These are phyloP conservation scores for Hormiphora californensis DNA, from an alignment of 37 sponge, comb jelly and placozoan genomes.

Conservation along the genomic window DNA sequence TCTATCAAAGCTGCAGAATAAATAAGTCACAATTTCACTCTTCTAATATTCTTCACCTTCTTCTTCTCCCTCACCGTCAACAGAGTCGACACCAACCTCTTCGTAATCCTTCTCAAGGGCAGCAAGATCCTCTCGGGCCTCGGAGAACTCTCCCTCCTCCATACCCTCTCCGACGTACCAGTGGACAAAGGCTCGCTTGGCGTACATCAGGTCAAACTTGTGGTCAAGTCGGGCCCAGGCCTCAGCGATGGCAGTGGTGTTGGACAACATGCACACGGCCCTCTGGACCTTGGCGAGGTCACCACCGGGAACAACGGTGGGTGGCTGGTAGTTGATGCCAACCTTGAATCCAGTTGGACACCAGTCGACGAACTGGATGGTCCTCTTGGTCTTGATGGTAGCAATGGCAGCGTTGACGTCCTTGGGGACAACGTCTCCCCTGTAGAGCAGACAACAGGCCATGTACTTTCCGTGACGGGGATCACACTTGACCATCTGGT, in stretches of 20 bases:
- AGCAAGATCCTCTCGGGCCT: conserved; percentile 89
- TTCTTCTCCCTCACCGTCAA: conserved; percentile 61
- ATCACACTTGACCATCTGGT: conserved; percentile 99
- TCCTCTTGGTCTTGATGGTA: conserved; percentile 94
- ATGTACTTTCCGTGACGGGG: conserved; percentile 99
- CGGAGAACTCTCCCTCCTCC: conserved; percentile 98
- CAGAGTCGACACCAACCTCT: conserved; percentile 62
- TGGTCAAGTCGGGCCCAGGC: conserved; percentile 97
- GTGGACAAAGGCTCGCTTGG: conserved; percentile 98
- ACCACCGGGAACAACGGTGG: conserved; percentile 84
- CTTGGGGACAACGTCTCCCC: conserved; percentile 96
- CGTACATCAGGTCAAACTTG: conserved; percentile 99
- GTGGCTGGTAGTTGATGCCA: conserved; percentile 55
- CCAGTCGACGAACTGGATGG: conserved; percentile 99
- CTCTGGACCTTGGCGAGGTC: conserved; percentile 95
- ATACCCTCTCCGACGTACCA: conserved; percentile 99
- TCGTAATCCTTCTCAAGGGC: conserved; percentile 73
- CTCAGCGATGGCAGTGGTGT: conserved; percentile 97
- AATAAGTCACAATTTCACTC: no score
- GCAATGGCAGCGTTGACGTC: conserved; percentile 95
- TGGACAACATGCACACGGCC: conserved; percentile 93
- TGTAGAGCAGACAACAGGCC: conserved; percentile 93
- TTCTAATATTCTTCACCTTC: conserved; percentile 79
- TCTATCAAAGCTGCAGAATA: no score
- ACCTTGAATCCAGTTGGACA: conserved; percentile 98